Evolutionary conservation across 2,113 vertebrate genomes (phyloP), one percentile per base, ranked within the genome.

Genomic region (Nannospalax galili): DNA sequence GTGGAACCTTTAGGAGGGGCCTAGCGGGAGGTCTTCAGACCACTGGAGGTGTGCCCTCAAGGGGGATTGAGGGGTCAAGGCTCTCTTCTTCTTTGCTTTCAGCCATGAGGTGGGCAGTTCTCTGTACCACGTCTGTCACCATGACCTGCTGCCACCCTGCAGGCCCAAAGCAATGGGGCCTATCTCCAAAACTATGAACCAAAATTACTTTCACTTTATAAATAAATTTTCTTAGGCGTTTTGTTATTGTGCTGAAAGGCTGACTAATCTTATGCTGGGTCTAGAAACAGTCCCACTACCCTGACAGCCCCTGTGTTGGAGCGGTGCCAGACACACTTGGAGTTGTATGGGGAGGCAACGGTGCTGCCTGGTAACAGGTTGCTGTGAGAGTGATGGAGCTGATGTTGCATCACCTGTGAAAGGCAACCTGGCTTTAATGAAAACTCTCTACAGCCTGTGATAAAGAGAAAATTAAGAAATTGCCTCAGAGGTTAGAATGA

Each of bases 401-500:
- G 64, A 37, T 22, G 52, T 12, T 42, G 5, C 28, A 84, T 48
- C 67, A 48, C 26, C 62, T 30, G 1, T 42, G 60, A 72, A 35
- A 7, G 28, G 84, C 74, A 52, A 35, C 67, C 60, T 58, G 35
- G 30, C 88, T 26, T 74, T 37, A 52, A 24, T 52, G 60, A 26
- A 32, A 91, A 86, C 60, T 77, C 32, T 64, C 56, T 56, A 48
- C 2, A 24, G 73, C 16, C 0, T 6, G 1, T 19, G 30, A 20
- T 4, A 40, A 62, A 70, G 26, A 87, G 65, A 62, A 92, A 48
- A 69, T 1, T n/a, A n/a, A 88, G 67, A 75, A 64, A 22, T 5
- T 12, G 22, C 37, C 19, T 62, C 37, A 7, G 69, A 77, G 28
- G 42, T 35, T 12, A 19, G 75, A 74, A 17, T 0, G 0, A 35